phyloP scores from a whole-genome alignment of 2,797 vertebrate species.

The Malacoctenus gilli region DNA sequence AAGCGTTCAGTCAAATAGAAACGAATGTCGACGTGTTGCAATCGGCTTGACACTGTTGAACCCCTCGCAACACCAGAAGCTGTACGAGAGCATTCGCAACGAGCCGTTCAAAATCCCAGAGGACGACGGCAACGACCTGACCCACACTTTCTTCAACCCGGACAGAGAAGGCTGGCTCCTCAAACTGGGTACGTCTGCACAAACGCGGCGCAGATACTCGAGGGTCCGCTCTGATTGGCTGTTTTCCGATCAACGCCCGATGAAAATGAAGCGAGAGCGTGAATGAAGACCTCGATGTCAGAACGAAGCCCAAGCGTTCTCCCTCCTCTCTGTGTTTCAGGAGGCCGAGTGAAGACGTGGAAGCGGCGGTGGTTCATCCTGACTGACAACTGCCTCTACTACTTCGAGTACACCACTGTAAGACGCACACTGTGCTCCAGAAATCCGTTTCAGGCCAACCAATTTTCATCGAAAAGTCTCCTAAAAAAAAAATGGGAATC shows the following conservation, averaged over 20 bases:
- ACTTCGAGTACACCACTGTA: constrained; percentile 82
- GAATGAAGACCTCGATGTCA: too few species aligned
- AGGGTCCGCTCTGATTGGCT: too few species aligned
- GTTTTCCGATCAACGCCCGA: neutral
- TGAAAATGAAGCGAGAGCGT: neutral
- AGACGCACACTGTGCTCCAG: constrained; percentile 27
- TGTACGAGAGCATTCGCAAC: constrained; percentile 92
- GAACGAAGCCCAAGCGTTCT: too few species aligned
- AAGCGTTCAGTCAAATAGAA: too few species aligned
- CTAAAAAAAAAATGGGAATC: too few species aligned
- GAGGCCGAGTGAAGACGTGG: constrained; percentile 84
- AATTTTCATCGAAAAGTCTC: too few species aligned
- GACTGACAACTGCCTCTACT: constrained; percentile 85
- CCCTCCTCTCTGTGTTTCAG: constrained; percentile 54
- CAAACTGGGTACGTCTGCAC: constrained; percentile 85
- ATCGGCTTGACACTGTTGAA: too few species aligned
- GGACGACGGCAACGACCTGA: constrained; percentile 92
- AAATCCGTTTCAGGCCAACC: too few species aligned
- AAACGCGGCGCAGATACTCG: too few species aligned
- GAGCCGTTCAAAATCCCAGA: constrained; percentile 94
- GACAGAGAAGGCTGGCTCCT: constrained; percentile 94
- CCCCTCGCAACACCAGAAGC: too few species aligned
- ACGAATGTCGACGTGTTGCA: too few species aligned
- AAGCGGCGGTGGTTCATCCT: constrained; percentile 85
- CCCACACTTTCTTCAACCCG: constrained; percentile 96